Evolutionary conservation across 2,797 vertebrate genomes (phyloP).

Genomic region (Phrynocephalus forsythii): DNA sequence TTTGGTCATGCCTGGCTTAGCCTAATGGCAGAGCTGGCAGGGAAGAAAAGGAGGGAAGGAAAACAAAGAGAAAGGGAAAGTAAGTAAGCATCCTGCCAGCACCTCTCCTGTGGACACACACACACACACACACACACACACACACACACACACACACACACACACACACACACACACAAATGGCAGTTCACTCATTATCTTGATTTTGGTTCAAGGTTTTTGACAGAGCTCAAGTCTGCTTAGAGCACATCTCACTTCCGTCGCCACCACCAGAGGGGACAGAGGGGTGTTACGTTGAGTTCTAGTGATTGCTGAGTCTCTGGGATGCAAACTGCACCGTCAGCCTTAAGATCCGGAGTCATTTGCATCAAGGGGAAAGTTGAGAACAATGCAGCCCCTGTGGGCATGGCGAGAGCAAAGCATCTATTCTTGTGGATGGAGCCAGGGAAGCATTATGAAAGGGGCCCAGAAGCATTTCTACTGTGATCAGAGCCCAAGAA

Average conservation of each 20-base stretch:
- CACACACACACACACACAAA: no score
- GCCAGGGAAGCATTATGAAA: background rate
- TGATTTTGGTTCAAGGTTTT: slow-evolving; percentile 30
- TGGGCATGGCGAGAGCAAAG: background rate
- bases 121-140: background rate
- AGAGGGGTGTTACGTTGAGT: background rate
- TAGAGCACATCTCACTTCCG: background rate
- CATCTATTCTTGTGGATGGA: background rate
- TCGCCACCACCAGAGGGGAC: slow-evolving; percentile 20
- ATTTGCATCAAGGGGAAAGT: slow-evolving; percentile 17
- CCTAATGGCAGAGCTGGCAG: background rate
- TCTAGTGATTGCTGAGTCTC: slow-evolving; percentile 14
- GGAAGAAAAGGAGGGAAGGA: no score
- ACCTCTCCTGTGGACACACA: background rate
- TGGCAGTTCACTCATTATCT: slow-evolving; percentile 22
- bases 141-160: background rate
- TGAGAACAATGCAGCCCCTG: background rate
- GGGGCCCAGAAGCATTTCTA: background rate
- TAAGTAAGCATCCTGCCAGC: background rate
- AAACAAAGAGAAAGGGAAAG: background rate
- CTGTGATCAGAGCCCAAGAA: background rate
- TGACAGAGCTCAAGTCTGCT: slow-evolving; percentile 23
- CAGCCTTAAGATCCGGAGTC: slow-evolving; percentile 17
- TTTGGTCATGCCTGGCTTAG: no score
- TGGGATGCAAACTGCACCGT: slow-evolving; percentile 20